Conservation (phyloP, 2,888 invertebrate genomes). For the Nemurella pictetii region DNA sequence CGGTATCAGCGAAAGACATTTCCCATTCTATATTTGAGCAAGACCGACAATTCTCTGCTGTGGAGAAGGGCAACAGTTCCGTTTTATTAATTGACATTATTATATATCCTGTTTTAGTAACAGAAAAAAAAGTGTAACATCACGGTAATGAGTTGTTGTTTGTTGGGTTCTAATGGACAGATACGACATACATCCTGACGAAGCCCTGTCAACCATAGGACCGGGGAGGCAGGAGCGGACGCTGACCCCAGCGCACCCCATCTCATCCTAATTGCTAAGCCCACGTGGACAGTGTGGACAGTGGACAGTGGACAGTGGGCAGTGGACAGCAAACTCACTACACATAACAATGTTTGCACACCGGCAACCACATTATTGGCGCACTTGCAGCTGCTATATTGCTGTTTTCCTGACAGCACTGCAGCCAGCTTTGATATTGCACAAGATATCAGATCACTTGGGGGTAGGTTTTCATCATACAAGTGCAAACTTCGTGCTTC, state of each 20-base stretch:
- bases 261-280: not conserved
- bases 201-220: not conserved
- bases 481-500: not conserved
- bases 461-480: not conserved
- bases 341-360: not conserved
- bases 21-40: not conserved
- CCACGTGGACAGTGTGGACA: not conserved
- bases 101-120: not conserved
- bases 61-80: not conserved
- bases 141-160: not conserved
- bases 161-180: not conserved
- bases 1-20: not conserved
- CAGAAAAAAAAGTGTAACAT: not conserved
- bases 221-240: not conserved
- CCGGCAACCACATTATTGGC: not conserved
- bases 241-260: not conserved
- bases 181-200: not conserved
- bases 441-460: not conserved
- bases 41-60: not conserved
- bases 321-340: not conserved
- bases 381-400: not conserved
- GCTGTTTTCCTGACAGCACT: not conserved
- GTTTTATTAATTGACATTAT: not conserved
- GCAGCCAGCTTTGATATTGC: not conserved
- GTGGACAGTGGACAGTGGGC: not conserved